Base-by-base conservation (phyloP, 2,113 vertebrate species). In the Cervus canadensis region DNA sequence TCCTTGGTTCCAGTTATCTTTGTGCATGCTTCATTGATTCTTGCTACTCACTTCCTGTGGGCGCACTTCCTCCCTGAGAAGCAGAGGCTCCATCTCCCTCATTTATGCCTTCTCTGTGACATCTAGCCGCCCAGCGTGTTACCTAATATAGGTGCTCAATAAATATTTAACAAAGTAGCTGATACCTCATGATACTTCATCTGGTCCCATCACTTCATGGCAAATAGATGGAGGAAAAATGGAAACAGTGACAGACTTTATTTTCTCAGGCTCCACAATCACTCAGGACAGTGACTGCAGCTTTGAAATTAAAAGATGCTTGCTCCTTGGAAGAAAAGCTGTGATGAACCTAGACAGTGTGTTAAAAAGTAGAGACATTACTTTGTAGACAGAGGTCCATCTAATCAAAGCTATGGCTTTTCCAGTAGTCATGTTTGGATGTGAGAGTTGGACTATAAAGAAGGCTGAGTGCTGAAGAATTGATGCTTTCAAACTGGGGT, bases 381-480 rank as follows among this genome's bases (percentile, higher is more conserved):
- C 67, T 71, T 71, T 71, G 67, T 71, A 2, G 2, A 71, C 67
- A 71, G 10, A 71, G n/a, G 67, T 71, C n/a, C 19, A 71, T 71
- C 67, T 40, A 12, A 71, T 40, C n/a, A 40, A 71, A 71, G n/a
- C n/a, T 71, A 23, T 40, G 67, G 67, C 23, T 71, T 71, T 23
- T 40, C 67, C 19, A 71, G n/a, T 40, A 71, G 67, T 71, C 67
- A 13, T 71, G n/a, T 40, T 12, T 71, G 19, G 10, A 40, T 71
- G n/a, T 12, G 67, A 71, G 67, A 12, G n/a, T 71, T 71, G 67
- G n/a, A 71, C 19, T 21, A 40, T 71, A 40, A 71, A 71, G n/a
- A 71, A 71, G 10, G 67, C n/a, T 71, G 67, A 71, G 67, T 0
- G 0, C 67, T 0, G 0, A 71, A 71, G 19, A 40, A 71, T 0